Conservation (phyloP, 2,797 vertebrate species). For the Enteromius radiatus region DNA sequence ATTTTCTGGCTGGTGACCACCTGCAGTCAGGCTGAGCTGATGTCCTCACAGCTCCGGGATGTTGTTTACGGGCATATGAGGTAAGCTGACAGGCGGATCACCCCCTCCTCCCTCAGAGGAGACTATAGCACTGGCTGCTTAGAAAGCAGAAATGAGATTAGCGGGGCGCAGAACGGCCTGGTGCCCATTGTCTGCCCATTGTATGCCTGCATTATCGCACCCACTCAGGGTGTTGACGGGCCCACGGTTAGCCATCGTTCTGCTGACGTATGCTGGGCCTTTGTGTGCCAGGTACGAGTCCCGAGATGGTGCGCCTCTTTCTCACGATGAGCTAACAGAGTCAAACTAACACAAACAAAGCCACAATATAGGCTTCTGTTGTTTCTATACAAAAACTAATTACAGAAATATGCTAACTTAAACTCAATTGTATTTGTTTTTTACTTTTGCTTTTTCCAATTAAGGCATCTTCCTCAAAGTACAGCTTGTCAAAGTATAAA, state of each 20-base stretch:
- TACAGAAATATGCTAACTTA: not conserved
- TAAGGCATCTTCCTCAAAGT: no score
- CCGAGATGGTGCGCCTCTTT: conserved; percentile 10
- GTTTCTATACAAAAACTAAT: not conserved
- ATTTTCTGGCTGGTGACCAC: conserved; percentile 28
- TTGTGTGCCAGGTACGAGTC: conserved; percentile 46
- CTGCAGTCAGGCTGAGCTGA: conserved; percentile 24
- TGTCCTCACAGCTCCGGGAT: conserved; percentile 16
- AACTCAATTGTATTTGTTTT: no score
- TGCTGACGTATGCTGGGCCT: conserved; percentile 51
- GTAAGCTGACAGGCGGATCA: conserved; percentile 26
- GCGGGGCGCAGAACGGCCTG: conserved; percentile 52
- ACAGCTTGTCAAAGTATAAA: not conserved
- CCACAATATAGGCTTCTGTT: not conserved
- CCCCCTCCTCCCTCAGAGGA: not conserved
- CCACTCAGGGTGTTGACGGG: conserved; percentile 43
- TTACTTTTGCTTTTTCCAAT: no score
- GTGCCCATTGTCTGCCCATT: conserved; percentile 59
- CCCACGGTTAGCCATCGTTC: conserved; percentile 14
- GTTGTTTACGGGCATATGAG: conserved; percentile 39
- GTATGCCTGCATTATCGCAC: conserved; percentile 51
- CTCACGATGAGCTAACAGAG: not conserved
- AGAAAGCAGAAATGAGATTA: conserved; percentile 62
- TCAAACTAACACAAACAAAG: not conserved
- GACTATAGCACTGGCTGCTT: conserved; percentile 52